Evolutionary conservation across 2,888 invertebrate species (phyloP), one percentile per base, ranked within the genome.

Genomic region (Philopedon plagiatum): DNA sequence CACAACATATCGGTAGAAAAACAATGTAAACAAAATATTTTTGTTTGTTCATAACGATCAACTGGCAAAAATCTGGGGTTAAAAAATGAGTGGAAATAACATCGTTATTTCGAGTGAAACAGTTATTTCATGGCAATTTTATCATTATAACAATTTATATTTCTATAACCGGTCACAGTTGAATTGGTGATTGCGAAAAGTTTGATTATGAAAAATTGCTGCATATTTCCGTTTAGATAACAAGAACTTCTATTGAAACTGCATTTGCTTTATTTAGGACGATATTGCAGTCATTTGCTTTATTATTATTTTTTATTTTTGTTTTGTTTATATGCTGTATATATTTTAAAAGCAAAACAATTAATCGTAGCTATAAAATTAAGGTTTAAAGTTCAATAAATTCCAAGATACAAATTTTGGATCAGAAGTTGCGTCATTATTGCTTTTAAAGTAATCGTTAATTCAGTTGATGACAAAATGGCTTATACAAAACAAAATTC

Each of bases 61-160:
- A 44, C 32, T 32, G 19, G 49, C 5, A 46, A 46, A 44, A 49
- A 49, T 34, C 44, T 21, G 26, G n/a, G 46, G 46, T 62, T 1
- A 7, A 34, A 62, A 62, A 58, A 21, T 11, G 39, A 58, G 58
- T 39, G 34, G 39, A 39, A 39, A 58, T 58, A 58, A 13, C 23
- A 23, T 39, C 26, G 9, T 9, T 61, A 61, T 61, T 61, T 46
- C 1, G 13, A 49, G 9, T 37, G 13, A 44, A 41, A 61, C 7
- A 26, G 8, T 13, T 9, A 57, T 57, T 61, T 61, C 61, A 41
- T 61, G 61, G 41, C 21, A 44, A 41, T 61, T n/a, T n/a, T 41
- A 11, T 61, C 41, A 46, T 61, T 61, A 61, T 29, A 61, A 4
- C 41, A 21, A 41, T 61, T 61, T 61, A 44, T 41, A 44, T 61